Evolutionary conservation across 2,113 vertebrate species (phyloP).

Genomic region (Clarias batrachus): DNA sequence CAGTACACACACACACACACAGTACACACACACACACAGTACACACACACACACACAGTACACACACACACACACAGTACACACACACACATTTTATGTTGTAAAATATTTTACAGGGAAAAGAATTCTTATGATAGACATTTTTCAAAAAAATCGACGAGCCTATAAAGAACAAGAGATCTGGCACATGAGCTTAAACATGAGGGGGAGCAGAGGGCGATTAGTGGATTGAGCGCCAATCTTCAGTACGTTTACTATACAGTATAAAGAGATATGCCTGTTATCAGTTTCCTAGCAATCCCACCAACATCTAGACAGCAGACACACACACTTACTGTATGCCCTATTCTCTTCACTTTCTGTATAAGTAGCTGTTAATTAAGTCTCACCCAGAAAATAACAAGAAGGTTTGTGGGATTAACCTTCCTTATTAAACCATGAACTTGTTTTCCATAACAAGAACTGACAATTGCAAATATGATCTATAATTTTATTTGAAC

Average conservation of each 20-base stretch:
- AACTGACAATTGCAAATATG: neutral
- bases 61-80: fast-evolving
- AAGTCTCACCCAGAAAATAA: neutral
- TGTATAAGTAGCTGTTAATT: neutral
- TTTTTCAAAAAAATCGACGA: too few species aligned
- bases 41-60: too few species aligned
- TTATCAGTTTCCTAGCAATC: neutral
- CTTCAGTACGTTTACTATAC: neutral
- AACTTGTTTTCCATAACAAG: neutral
- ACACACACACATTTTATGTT: too few species aligned
- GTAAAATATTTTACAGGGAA: too few species aligned
- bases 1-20: too few species aligned
- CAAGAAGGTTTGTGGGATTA: neutral
- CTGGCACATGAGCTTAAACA: too few species aligned
- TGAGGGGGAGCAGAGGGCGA: too few species aligned
- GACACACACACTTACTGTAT: neutral
- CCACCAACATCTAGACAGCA: neutral
- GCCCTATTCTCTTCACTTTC: neutral
- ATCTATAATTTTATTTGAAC: neutral
- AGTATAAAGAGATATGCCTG: neutral
- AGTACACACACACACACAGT: too few species aligned
- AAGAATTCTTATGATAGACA: too few species aligned
- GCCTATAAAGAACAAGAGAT: too few species aligned
- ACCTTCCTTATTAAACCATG: neutral
- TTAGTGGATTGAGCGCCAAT: too few species aligned